Conservation (phyloP, 2,113 vertebrate species). For the Sceloporus undulatus region DNA sequence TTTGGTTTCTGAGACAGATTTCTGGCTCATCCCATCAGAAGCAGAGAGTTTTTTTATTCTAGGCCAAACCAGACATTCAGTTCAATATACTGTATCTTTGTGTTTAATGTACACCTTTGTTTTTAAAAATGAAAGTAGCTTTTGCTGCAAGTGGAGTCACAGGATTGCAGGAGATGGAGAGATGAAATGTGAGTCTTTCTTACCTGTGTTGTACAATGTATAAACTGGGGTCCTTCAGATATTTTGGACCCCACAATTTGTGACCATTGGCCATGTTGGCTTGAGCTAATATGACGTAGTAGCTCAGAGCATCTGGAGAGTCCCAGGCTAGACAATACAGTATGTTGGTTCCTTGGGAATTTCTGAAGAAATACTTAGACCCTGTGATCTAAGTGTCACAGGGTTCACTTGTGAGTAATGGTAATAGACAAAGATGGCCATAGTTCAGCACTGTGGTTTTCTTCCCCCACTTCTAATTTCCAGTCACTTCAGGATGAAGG, state of each 20-base stretch:
- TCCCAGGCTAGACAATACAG: background rate
- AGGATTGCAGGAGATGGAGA: too few species aligned
- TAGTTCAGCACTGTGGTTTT: background rate
- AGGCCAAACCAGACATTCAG: too few species aligned
- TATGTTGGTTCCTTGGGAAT: background rate
- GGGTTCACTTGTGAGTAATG: background rate
- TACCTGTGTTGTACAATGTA: background rate
- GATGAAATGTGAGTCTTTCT: too few species aligned
- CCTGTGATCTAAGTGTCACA: too few species aligned
- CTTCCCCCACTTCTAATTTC: slow-evolving; percentile 12
- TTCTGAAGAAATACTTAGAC: background rate
- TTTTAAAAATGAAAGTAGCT: too few species aligned
- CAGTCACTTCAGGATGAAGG: background rate
- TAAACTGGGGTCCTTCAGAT: background rate
- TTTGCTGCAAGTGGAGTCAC: too few species aligned
- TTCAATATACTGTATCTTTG: too few species aligned
- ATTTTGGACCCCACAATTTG: background rate
- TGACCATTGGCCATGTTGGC: background rate
- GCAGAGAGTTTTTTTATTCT: too few species aligned
- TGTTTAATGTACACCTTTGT: too few species aligned
- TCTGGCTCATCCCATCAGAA: too few species aligned
- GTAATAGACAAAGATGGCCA: background rate
- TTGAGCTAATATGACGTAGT: background rate
- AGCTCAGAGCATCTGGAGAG: too few species aligned
- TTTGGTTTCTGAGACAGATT: too few species aligned